phyloP scores from a whole-genome alignment of 2,888 invertebrate genomes.

The Scaptomyza tumidula region DNA sequence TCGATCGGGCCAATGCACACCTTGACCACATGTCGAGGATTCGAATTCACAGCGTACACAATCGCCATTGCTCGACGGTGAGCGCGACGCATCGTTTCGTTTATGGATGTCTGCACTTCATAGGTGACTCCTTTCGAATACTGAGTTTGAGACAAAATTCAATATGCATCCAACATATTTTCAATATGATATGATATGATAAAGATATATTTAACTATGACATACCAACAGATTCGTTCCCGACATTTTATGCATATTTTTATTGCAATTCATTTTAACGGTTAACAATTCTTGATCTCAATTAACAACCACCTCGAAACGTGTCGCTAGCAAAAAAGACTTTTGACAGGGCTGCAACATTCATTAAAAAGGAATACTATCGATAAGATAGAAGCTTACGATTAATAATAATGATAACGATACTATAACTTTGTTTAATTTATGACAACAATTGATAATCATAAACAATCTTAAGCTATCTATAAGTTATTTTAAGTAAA shows the following conservation, averaged over 20 bases:
- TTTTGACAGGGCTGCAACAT: too few species aligned
- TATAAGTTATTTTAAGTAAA: not conserved
- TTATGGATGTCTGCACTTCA: not conserved
- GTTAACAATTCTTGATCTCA: too few species aligned
- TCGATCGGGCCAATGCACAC: constrained; percentile 26
- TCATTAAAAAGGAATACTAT: too few species aligned
- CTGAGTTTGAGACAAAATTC: not conserved
- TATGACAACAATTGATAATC: not conserved
- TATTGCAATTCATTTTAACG: not conserved
- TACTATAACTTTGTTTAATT: too few species aligned
- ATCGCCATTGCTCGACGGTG: not conserved
- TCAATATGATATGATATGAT: too few species aligned
- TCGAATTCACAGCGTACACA: constrained; percentile 12
- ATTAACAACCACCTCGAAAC: too few species aligned
- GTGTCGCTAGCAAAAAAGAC: too few species aligned
- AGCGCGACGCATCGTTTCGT: not conserved
- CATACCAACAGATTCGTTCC: not conserved
- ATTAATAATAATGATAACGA: too few species aligned
- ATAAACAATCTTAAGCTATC: not conserved
- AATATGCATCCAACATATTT: too few species aligned
- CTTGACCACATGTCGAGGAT: constrained; percentile 13
- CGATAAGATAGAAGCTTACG: too few species aligned
- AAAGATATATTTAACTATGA: not conserved
- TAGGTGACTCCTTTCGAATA: not conserved
- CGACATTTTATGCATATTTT: not conserved